A percentile compares a stretch with the other conserved stretches of the same genome.
Conservation (phyloP, 2,888 invertebrate genomes). For the Drosophila falleni region DNA sequence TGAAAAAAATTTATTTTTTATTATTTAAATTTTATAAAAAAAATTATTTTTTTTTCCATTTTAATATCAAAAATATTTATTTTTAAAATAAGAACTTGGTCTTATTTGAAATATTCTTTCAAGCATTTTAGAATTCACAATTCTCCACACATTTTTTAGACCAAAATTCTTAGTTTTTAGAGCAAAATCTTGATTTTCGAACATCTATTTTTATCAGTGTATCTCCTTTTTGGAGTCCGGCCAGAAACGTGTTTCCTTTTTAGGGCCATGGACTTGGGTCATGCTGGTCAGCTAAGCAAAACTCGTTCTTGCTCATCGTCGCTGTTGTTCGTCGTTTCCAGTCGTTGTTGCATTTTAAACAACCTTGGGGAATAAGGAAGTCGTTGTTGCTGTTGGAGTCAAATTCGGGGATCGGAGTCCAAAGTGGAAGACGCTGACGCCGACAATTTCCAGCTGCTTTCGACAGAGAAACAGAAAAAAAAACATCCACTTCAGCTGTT, state of each 20-base stretch:
- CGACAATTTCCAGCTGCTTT: slow-evolving; percentile 65
- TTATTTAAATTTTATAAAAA: no score
- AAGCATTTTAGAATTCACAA: no score
- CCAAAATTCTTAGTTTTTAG: no score
- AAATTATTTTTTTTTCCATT: no score
- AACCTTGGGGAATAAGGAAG: slow-evolving; percentile 79
- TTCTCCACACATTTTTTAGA: no score
- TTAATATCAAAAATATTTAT: no score
- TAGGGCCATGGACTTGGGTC: slow-evolving; percentile 65
- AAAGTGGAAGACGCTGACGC: slow-evolving; percentile 30
- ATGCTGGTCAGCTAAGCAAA: slow-evolving; percentile 58
- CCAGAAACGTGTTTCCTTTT: slow-evolving; percentile 74
- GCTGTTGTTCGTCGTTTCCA: slow-evolving; percentile 3
- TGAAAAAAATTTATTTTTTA: no score
- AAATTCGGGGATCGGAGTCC: slow-evolving; percentile 5
- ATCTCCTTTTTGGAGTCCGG: slow-evolving; percentile 33
- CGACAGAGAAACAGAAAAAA: slow-evolving; percentile 17
- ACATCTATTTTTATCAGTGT: background rate
- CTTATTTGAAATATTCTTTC: no score
- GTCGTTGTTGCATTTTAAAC: slow-evolving; percentile 57
- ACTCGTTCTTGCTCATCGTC: slow-evolving; percentile 53
- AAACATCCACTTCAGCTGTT: slow-evolving; percentile 54
- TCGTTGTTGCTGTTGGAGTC: slow-evolving; percentile 16
- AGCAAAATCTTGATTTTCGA: no score
- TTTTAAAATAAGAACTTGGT: no score